Evolutionary conservation across 2,888 invertebrate genomes (phyloP).

Genomic region (Prosapia bicincta): DNA sequence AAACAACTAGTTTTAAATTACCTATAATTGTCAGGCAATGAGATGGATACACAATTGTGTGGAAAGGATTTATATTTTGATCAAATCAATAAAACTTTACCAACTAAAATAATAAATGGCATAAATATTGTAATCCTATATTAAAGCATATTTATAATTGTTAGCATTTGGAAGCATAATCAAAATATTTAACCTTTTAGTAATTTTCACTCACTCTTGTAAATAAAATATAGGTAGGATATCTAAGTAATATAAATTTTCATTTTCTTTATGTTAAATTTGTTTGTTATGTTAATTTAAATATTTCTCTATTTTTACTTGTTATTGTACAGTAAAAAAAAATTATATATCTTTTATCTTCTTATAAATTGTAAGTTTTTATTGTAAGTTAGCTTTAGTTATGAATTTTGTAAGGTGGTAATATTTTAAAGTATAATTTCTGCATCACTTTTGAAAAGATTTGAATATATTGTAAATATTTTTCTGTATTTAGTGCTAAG

Average conservation of each 20-base stretch:
- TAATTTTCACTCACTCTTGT: neutral
- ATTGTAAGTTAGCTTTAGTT: neutral
- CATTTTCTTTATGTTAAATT: neutral
- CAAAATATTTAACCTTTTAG: neutral
- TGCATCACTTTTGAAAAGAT: neutral
- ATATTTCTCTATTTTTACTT: neutral
- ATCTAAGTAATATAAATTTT: neutral
- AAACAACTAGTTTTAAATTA: too few species aligned
- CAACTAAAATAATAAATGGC: too few species aligned
- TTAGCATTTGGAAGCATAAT: neutral
- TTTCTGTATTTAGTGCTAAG: neutral
- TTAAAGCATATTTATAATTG: too few species aligned
- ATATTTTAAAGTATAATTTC: too few species aligned
- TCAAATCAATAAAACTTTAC: too few species aligned
- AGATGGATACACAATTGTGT: too few species aligned
- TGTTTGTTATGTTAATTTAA: neutral
- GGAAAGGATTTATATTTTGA: too few species aligned
- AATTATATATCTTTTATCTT: neutral
- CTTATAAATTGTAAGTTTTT: neutral
- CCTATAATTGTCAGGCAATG: too few species aligned
- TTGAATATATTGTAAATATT: neutral
- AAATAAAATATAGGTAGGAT: neutral
- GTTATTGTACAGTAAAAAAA: neutral
- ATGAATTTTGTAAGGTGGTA: neutral
- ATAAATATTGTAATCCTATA: too few species aligned